Percentiles rank a stretch among this genome's conserved stretches.
Evolutionary conservation across 2,888 invertebrate species (phyloP).

Genomic region (Cantharis rustica): DNA sequence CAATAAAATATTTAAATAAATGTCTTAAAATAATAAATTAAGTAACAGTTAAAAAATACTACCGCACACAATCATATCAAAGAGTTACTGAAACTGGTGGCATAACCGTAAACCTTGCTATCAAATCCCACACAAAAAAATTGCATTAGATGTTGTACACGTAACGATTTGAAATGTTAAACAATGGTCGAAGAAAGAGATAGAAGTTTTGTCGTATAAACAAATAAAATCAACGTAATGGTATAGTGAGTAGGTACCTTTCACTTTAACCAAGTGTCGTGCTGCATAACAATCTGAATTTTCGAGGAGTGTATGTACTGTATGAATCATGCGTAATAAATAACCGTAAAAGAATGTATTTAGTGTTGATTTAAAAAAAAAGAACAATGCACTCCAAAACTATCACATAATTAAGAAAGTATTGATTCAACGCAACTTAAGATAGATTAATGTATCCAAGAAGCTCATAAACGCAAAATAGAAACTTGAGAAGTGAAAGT

Average conservation of each 20-base stretch:
- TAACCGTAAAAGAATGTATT: conserved; percentile 2
- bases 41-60: background rate
- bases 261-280: conserved; percentile 13
- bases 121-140: conserved; percentile 16
- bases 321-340: conserved; percentile 10
- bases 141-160: conserved; percentile 6
- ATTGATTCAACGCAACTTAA: background rate
- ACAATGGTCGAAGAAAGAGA: conserved; percentile 1
- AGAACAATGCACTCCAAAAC: background rate
- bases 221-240: conserved; percentile 7
- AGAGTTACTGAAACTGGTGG: conserved; percentile 15
- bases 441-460: background rate
- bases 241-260: conserved; percentile 6
- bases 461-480: background rate
- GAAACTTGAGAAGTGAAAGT: background rate
- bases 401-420: background rate
- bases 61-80: conserved; percentile 14
- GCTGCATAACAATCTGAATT: conserved; percentile 16
- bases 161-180: background rate
- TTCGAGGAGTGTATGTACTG: conserved; percentile 14
- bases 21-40: background rate
- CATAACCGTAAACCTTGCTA: conserved; percentile 20
- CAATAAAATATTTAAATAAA: background rate
- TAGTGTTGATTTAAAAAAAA: background rate
- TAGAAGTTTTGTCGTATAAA: background rate